Conservation (phyloP, 2,113 vertebrate genomes). For the Ailuropoda melanoleuca region DNA sequence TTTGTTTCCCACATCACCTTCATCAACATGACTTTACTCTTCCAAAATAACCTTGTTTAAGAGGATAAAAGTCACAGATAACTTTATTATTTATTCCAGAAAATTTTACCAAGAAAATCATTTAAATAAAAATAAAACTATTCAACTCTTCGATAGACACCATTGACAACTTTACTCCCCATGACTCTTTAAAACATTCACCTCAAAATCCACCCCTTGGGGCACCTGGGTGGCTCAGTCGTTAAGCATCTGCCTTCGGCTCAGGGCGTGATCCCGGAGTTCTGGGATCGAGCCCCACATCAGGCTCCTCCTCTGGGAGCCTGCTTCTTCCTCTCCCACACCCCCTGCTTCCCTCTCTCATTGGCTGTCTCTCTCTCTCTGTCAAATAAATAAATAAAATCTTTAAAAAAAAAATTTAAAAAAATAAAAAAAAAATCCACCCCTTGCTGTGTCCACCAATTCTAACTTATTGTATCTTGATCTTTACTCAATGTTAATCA, state of each 20-base stretch:
- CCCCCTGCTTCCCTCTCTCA: too few relatives aligned
- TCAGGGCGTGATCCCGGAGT: too few relatives aligned
- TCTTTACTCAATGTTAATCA: background rate
- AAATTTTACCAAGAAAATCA: background rate
- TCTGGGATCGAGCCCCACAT: too few relatives aligned
- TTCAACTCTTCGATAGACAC: background rate
- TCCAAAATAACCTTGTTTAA: background rate
- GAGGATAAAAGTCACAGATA: background rate
- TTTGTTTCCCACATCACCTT: background rate
- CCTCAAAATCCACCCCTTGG: background rate
- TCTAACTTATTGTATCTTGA: background rate
- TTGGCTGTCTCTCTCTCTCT: too few relatives aligned
- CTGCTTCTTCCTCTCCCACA: too few relatives aligned
- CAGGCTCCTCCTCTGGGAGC: too few relatives aligned
- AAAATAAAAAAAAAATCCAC: too few relatives aligned
- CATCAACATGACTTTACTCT: background rate
- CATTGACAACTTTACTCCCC: background rate
- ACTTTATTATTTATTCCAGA: background rate
- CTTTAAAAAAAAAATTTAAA: too few relatives aligned
- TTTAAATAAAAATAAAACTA: background rate
- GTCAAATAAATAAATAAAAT: too few relatives aligned
- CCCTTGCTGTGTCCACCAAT: background rate
- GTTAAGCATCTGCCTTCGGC: too few relatives aligned
- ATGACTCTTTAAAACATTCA: background rate
- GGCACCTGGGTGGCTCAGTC: too few relatives aligned